Evolutionary conservation across 2,113 vertebrate species (phyloP), one percentile per base, ranked within the genome.

Genomic region (Hypocryptadius cinnamomeus): DNA sequence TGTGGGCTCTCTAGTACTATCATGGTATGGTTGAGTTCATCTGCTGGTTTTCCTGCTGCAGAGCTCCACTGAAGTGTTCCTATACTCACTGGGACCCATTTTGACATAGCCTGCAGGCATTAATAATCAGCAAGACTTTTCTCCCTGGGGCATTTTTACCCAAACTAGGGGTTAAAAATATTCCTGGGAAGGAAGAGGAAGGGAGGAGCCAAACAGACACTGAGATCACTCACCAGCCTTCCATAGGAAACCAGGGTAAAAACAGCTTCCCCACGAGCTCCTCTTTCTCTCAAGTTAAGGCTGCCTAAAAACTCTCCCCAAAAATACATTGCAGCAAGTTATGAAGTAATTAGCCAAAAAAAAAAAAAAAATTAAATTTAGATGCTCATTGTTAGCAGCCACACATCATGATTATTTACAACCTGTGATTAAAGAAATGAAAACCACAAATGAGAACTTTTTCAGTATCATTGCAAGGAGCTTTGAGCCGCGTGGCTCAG

Each of bases 161-260:
- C 45, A 83, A 83, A 69, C 11, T 39, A 85, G 25, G 66, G 63
- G 88, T 95, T 95, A 94, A 95, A 93, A 93, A 82, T 79, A 79
- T 77, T 88, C 56, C 72, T 78, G 54, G 42, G 16, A 92, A 90
- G 90, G 82, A 95, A 95, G 77, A 91, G 94, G 93, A 96, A 96
- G 88, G 92, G 93, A 96, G 92, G 88, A 95, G 93, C 72, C 93
- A 93, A 84, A 89, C 40, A 94, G 81, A 91, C 71, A 93, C 44
- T 44, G 64, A 92, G 79, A 90, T 93, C 82, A 94, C 65, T 53
- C 82, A 24, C 39, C 12, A 1, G 0, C 28, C 50, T 88, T 85
- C 82, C 76, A 86, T 83, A 94, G 82, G 90, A 96, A 96, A 90
- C 39, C 59, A 44, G 50, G 51, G 54, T 85, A 54, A 59, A 85